These are phyloP conservation scores for Lethenteron reissneri DNA, from an alignment of 2,113 vertebrate species.

Conservation along the genomic window DNA sequence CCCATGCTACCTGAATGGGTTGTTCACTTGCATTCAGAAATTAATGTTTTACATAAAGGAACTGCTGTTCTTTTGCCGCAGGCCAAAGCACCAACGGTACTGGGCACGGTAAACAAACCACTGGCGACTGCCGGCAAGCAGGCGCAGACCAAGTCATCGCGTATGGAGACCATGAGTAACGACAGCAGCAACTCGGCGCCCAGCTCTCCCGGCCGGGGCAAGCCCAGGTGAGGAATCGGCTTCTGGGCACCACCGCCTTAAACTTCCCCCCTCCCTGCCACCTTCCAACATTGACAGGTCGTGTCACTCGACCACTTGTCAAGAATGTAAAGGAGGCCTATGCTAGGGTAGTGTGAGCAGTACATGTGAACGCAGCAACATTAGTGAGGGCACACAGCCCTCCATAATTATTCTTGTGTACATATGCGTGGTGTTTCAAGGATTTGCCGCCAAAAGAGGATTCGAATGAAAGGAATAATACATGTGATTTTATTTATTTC, in stretches of 20 bases:
- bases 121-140: constrained; percentile 67
- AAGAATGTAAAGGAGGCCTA: background rate
- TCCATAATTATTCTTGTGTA: no score
- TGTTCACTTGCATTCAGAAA: no score
- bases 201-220: constrained; percentile 42
- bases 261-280: no score
- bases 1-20: no score
- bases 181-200: constrained; percentile 53
- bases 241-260: no score
- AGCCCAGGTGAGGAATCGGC: constrained; percentile 37
- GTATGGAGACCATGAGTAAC: constrained; percentile 46
- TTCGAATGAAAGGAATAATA: background rate
- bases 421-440: no score
- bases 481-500: background rate
- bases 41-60: no score
- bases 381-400: no score
- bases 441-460: no score
- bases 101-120: constrained; percentile 77
- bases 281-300: background rate
- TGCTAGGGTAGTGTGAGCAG: background rate
- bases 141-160: constrained; percentile 45
- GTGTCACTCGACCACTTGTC: background rate
- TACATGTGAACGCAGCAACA: no score
- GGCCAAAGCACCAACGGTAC: constrained; percentile 65
- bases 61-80: constrained; percentile 23